Base-by-base conservation (phyloP, 1,140 invertebrate species). In the Lineus longissimus region DNA sequence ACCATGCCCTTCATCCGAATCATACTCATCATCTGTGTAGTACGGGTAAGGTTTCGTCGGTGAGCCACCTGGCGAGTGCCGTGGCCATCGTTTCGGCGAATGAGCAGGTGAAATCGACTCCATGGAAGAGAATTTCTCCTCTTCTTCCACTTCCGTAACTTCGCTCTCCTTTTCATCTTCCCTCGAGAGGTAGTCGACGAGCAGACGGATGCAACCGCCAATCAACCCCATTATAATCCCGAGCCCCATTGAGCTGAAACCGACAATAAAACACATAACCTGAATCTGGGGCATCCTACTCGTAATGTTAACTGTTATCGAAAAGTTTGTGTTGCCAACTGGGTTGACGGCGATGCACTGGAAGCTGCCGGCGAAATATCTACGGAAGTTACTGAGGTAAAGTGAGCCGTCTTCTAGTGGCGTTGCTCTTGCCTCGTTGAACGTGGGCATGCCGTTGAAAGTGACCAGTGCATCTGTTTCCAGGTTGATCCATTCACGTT, bases 301-400 rank as follows among this genome's bases (percentile, higher is more conserved):
- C 23, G 56, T 54, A 0, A 74, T 57, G 1, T 17, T 22, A 4
- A 77, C 61, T 11, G 55, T 51, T 2, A 72, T 47, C 2, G 63
- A 63, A 9, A 40, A 30, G 13, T 72, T 73, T 1, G n/a, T 41
- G 45, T 69, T 68, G 11, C 77, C 75, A 19, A 65, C 41, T 2
- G 59, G 51, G 56, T 73, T 77, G 2, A 73, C 31, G n/a, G 68
- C 67, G 9, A 74, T 27, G 62, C 77, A 79, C 0, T 63, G 63
- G 57, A 66, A 76, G 31, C 72, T 64, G 0, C 76, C 77, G 33
- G 68, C 43, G 58, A 77, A 76, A 65, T 59, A 64, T 0, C 73
- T 70, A 13, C 73, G 61, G 36, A 77, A 68, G 2, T 61, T 63
- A 13, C n/a, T 36, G 23, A 29, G 2, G 19, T 17, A 40, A n/a